Conservation (phyloP, 2,888 invertebrate genomes). For the Eulithis testata region DNA sequence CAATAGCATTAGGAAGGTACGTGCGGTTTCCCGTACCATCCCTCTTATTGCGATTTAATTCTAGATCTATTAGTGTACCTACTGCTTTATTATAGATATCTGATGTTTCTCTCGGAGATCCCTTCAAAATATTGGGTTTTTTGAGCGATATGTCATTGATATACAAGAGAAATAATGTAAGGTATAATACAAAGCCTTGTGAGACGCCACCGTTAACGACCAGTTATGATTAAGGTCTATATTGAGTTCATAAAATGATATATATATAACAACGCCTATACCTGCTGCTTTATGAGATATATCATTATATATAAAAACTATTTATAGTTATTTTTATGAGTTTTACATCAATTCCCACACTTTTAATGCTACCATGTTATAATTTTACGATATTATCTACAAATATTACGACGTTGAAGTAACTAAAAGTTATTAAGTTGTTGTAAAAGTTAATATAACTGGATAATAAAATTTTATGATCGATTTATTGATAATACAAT, state of each 20-base stretch:
- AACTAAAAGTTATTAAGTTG: slow-evolving; percentile 9
- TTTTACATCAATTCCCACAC: slow-evolving; percentile 8
- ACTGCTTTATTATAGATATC: too few species aligned
- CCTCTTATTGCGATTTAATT: slow-evolving; percentile 1
- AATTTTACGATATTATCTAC: slow-evolving; percentile 9
- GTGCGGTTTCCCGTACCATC: slow-evolving; percentile 51
- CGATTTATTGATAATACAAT: background rate
- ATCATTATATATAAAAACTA: background rate
- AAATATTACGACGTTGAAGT: slow-evolving; percentile 14
- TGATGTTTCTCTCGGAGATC: too few species aligned
- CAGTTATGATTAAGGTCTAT: too few species aligned
- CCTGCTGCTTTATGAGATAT: too few species aligned
- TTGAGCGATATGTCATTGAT: too few species aligned
- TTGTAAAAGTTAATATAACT: slow-evolving; percentile 9
- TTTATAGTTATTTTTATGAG: background rate
- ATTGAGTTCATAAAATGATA: too few species aligned
- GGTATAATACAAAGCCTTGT: too few species aligned
- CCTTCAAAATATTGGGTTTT: too few species aligned
- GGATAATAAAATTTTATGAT: slow-evolving; percentile 17
- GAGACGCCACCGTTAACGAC: too few species aligned
- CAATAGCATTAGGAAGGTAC: slow-evolving; percentile 77
- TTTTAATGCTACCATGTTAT: background rate
- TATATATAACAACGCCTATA: too few species aligned
- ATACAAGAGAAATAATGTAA: too few species aligned
- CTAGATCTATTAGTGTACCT: background rate